phyloP scores from a whole-genome alignment of 2,797 vertebrate species.

The Channa striata region DNA sequence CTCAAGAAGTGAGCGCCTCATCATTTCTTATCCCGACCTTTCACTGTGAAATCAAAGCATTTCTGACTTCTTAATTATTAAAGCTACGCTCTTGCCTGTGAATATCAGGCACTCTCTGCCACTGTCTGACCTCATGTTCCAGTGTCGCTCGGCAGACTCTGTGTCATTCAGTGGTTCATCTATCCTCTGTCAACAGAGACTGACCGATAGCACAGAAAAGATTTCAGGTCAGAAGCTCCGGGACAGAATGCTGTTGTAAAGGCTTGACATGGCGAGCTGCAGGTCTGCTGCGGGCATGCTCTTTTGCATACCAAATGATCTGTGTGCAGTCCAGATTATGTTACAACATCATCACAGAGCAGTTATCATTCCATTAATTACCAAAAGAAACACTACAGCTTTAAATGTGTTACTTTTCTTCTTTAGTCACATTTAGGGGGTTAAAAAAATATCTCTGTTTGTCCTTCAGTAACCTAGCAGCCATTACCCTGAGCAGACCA shows the following conservation, averaged over 20 bases:
- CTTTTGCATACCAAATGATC: background rate
- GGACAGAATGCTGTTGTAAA: background rate
- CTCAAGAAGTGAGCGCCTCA: slow-evolving; percentile 16
- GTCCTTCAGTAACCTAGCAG: slow-evolving; percentile 41
- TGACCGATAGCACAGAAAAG: background rate
- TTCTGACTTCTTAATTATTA: background rate
- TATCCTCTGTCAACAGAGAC: slow-evolving; percentile 63
- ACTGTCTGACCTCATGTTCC: slow-evolving; percentile 15
- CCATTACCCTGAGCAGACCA: slow-evolving; percentile 21
- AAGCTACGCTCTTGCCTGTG: slow-evolving; percentile 8
- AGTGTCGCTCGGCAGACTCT: slow-evolving; percentile 44
- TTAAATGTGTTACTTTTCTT: slow-evolving; percentile 6
- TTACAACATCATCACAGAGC: slow-evolving; percentile 6
- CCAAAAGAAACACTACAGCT: slow-evolving; percentile 26
- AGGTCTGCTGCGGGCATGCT: background rate
- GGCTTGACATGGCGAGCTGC: background rate
- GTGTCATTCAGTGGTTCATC: slow-evolving; percentile 62
- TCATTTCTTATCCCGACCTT: slow-evolving; percentile 10
- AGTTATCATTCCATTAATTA: slow-evolving; percentile 12
- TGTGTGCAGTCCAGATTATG: slow-evolving; percentile 9
- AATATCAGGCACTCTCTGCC: slow-evolving; percentile 18
- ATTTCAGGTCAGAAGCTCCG: background rate
- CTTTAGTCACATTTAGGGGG: slow-evolving; percentile 32
- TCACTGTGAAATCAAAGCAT: background rate
- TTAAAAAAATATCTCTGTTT: background rate